Percentiles rank a stretch among this genome's conserved stretches.
These are phyloP conservation scores for Cheilosia vernalis DNA, from an alignment of 2,888 invertebrate genomes.

Conservation along the genomic window DNA sequence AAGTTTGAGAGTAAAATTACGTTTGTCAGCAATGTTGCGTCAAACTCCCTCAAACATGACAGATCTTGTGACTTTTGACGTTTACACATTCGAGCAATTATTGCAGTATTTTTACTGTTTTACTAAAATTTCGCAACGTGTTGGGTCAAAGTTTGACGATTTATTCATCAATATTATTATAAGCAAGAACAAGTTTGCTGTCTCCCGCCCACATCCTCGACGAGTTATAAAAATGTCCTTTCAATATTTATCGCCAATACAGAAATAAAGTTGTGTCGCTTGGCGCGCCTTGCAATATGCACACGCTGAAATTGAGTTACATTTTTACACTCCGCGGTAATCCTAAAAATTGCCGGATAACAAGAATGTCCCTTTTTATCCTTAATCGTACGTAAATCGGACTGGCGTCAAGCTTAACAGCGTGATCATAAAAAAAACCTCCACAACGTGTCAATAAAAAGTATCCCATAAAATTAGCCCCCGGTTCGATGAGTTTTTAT, in stretches of 20 bases:
- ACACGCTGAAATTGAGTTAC: conserved; percentile 63
- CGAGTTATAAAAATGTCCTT: conserved; percentile 16
- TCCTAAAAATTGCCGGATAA: conserved; percentile 71
- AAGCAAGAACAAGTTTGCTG: not conserved
- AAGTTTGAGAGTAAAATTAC: too few relatives aligned
- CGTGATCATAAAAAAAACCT: conserved; percentile 32
- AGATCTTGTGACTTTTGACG: too few relatives aligned
- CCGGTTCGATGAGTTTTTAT: conserved; percentile 71
- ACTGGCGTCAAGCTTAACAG: conserved; percentile 61
- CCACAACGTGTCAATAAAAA: conserved; percentile 70
- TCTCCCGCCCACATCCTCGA: too few relatives aligned
- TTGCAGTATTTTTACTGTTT: too few relatives aligned
- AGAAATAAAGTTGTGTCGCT: conserved; percentile 23
- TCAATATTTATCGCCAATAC: not conserved
- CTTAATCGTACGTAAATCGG: conserved; percentile 58
- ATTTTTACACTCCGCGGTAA: conserved; percentile 64
- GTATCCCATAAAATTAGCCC: conserved; percentile 71
- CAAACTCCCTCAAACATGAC: too few relatives aligned
- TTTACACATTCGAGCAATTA: too few relatives aligned
- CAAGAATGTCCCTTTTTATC: conserved; percentile 69
- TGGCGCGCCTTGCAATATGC: conserved; percentile 38
- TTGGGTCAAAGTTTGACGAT: not conserved
- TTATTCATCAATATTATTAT: not conserved
- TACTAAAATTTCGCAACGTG: too few relatives aligned
- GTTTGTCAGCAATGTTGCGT: too few relatives aligned